A percentile compares a stretch with the other conserved stretches of the same genome.
phyloP scores from a whole-genome alignment of 2,888 invertebrate genomes.

The Trachelus troglodyta region DNA sequence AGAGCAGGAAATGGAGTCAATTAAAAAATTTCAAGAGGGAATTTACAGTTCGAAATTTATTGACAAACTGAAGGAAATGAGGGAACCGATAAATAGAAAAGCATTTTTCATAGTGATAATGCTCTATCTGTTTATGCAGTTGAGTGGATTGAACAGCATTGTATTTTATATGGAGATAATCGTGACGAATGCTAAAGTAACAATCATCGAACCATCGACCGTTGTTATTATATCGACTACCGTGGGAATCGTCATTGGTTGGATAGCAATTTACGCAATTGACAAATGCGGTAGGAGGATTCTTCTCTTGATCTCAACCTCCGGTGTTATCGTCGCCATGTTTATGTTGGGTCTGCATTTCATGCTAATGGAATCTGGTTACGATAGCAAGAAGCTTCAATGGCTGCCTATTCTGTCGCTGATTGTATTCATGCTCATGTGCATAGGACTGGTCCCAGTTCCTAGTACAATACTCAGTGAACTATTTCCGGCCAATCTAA shows the following conservation, averaged over 20 bases:
- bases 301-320: conserved; percentile 31
- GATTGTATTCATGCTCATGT: conserved; percentile 37
- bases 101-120: conserved; percentile 42
- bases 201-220: conserved; percentile 23
- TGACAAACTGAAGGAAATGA: conserved; percentile 32
- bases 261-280: conserved; percentile 23
- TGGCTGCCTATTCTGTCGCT: conserved; percentile 43
- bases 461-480: conserved; percentile 51
- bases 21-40: conserved; percentile 44
- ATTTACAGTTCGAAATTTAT: conserved; percentile 24
- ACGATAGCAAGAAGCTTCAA: conserved; percentile 33
- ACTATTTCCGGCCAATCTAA: conserved; percentile 49
- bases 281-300: conserved; percentile 28
- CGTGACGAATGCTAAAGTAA: conserved; percentile 24
- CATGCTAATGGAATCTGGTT: conserved; percentile 31
- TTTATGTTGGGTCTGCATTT: conserved; percentile 43
- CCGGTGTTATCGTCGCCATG: conserved; percentile 35
- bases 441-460: conserved; percentile 42
- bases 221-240: conserved; percentile 24
- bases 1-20: conserved; percentile 37
- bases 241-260: conserved; percentile 21
- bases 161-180: conserved; percentile 34
- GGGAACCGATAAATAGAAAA: conserved; percentile 31
- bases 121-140: conserved; percentile 50
- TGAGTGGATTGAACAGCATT: conserved; percentile 49